Evolutionary conservation across 2,113 vertebrate genomes (phyloP).

Genomic region (Pelecanoides urinatrix): DNA sequence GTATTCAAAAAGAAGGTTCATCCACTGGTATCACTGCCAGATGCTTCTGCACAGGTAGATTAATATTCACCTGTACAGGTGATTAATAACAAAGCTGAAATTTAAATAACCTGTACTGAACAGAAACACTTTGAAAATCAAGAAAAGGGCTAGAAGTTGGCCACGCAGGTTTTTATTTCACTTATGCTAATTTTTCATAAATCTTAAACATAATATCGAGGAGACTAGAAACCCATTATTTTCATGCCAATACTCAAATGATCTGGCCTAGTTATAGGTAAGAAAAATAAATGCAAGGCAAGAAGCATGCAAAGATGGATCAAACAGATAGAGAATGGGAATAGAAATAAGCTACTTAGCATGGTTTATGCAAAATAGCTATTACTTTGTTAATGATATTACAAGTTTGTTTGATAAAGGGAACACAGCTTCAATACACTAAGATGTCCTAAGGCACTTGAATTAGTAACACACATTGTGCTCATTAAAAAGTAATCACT

Average conservation of each 20-base stretch:
- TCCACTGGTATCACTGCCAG: background rate
- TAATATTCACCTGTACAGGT: background rate
- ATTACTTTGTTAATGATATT: constrained; percentile 20
- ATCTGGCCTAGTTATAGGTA: background rate
- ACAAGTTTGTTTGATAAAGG: constrained; percentile 15
- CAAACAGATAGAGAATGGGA: background rate
- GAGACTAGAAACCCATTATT: background rate
- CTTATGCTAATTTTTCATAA: background rate
- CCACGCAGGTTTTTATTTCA: background rate
- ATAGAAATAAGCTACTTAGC: constrained; percentile 18
- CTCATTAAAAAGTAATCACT: constrained; percentile 22
- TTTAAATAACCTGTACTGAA: background rate
- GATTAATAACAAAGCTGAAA: background rate
- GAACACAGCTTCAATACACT: background rate
- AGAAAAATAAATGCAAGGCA: background rate
- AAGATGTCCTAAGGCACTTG: background rate
- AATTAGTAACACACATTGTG: background rate
- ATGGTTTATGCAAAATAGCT: constrained; percentile 12
- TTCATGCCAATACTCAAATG: background rate
- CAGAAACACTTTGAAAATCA: background rate
- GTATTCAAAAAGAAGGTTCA: background rate
- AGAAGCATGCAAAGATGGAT: background rate
- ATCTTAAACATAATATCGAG: background rate
- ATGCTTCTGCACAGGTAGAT: background rate
- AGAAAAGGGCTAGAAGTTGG: background rate